Base-by-base conservation (phyloP, 2,888 invertebrate genomes). In the Dryadula phaetusa region DNA sequence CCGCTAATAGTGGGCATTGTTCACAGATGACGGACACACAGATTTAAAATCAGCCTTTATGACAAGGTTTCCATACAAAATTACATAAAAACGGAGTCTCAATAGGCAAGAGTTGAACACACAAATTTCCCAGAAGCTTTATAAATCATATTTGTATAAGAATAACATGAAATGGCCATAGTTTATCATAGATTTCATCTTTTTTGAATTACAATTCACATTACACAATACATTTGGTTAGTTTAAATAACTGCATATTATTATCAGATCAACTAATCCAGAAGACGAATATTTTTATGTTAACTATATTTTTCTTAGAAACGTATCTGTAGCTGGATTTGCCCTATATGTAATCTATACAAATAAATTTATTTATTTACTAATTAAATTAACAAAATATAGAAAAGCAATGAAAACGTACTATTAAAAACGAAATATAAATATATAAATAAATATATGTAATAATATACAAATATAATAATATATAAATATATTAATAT, bases 1-100 rank as follows among this genome's bases (percentile, higher is more conserved):
- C 87, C 87, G 85, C 83, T 90, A 91, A 92, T 90, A 90, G 91
- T 87, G 88, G 91, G 90, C 91, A 90, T 91, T 91, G 91, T 92
- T 87, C 86, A 67, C 85, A 84, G 82, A 85, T 83, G 87, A 87
- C 84, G 85, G 86, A 84, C 78, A 79, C 76, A 78, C 78, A 76
- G 75, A 81, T 82, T 80, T 77, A 79, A 83, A 83, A 82, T 80
- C 77, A 77, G 79, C 79, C 77, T 76, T 76, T 77, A 64, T 70
- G 72, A 73, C 74, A 67, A 69, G 63, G 60, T 69, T 58, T 46
- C 53, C 56, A 52, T 73, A 76, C 77, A 74, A 70, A 69, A 63
- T 66, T 37, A 37, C 76, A 79, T 79, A 80, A 79, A 77, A 71
- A 71, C 63, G 7, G 16, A 42, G 67, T 72, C 72, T 88, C 87